Conservation (phyloP, 2,113 vertebrate species). For the Elgaria multicarinata region DNA sequence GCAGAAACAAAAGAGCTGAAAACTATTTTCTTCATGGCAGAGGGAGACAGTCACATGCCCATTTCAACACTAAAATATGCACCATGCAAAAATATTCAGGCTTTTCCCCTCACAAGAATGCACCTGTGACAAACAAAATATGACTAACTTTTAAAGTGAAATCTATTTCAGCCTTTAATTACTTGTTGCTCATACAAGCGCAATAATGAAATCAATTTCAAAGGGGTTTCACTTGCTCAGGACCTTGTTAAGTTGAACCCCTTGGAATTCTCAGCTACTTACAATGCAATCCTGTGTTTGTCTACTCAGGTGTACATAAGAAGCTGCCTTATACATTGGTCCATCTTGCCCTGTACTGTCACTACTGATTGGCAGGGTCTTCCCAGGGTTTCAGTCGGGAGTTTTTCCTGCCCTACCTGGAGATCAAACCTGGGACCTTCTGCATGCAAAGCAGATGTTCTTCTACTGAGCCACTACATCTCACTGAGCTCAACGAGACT, state of each 20-base stretch:
- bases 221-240: slow-evolving; percentile 22
- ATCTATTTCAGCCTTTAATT: slow-evolving; percentile 29
- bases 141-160: neutral
- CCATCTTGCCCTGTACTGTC: too few species aligned
- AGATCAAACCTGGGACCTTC: too few species aligned
- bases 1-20: slow-evolving; percentile 45
- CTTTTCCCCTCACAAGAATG: neutral
- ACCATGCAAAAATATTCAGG: slow-evolving; percentile 21
- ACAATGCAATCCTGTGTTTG: neutral
- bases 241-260: neutral
- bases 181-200: slow-evolving; percentile 27
- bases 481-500: neutral
- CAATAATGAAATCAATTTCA: neutral
- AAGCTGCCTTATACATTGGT: too few species aligned
- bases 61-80: slow-evolving; percentile 43
- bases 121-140: slow-evolving; percentile 19
- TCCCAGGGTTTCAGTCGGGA: too few species aligned
- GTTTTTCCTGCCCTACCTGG: too few species aligned
- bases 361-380: too few species aligned
- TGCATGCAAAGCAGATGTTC: too few species aligned
- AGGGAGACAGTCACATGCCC: slow-evolving; percentile 20
- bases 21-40: slow-evolving; percentile 41
- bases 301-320: neutral
- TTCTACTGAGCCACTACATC: too few species aligned
- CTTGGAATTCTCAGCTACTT: neutral